Base-by-base conservation (phyloP, 1,140 invertebrate genomes). In the Aphelenchoides avenae region DNA sequence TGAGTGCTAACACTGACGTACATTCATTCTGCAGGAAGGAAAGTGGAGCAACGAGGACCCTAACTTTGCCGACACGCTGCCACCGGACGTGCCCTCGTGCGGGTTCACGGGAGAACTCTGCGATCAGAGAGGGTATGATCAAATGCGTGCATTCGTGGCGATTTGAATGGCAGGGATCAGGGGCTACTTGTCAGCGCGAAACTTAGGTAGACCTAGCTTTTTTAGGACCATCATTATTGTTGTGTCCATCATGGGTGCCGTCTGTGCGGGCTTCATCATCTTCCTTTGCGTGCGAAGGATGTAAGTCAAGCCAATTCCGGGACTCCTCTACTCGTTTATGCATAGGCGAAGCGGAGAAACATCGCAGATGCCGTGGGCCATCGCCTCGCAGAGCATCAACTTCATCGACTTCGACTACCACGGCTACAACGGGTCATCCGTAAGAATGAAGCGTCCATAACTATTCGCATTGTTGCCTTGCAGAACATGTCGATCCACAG, bases 81-180 rank as follows among this genome's bases (percentile, higher is more conserved):
- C 67, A 3, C 68, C 44, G 3, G 64, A 66, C 46, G 50, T 46
- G 27, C 64, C 64, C 2, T 20, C 29, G 24, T 66, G 64, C 43
- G 64, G 64, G 11, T 66, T 70, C 48, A 51, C 48, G 15, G 52
- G 68, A 41, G 68, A 68, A 66, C 27, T 71, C 9, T 71, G 68
- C 22, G 60, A 68, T 48, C 46, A 66, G 49, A 41, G 43, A 44
- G 68, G 66, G 39, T 62, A 30, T n/a, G n/a, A n/a, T n/a, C n/a
- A n/a, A n/a, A n/a, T n/a, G n/a, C n/a, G n/a, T n/a, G n/a, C n/a
- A n/a, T n/a, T n/a, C n/a, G n/a, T n/a, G n/a, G n/a, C n/a, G n/a
- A n/a, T n/a, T 36, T 39, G 11, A 27, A 31, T 55, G 11, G n/a
- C 11, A 11, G n/a, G 7, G 39, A 46, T 9, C 7, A 15, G 9